Percentiles rank a stretch among this genome's conserved stretches.
These are phyloP conservation scores for Nanorana parkeri DNA, from an alignment of 2,113 vertebrate species.

Conservation along the genomic window DNA sequence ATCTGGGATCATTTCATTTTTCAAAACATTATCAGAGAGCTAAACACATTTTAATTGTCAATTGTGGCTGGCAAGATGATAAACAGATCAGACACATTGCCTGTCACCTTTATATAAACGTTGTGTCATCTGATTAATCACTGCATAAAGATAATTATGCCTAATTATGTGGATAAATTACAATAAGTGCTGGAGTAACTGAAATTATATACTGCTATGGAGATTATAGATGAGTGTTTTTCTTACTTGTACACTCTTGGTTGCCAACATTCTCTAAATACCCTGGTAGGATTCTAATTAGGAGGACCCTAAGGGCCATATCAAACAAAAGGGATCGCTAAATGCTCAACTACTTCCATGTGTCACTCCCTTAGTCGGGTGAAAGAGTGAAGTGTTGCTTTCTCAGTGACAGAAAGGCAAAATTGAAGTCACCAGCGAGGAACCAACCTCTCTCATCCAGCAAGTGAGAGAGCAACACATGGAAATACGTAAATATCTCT, in stretches of 20 bases:
- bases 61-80: neutral
- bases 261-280: too few relatives aligned
- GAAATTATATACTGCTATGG: neutral
- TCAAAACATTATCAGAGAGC: slow-evolving; percentile 16
- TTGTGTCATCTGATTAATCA: slow-evolving; percentile 29
- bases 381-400: too few relatives aligned
- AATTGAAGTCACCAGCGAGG: too few relatives aligned
- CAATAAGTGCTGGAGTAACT: neutral
- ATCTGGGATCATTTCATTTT: slow-evolving; percentile 16
- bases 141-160: slow-evolving; percentile 12
- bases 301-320: too few relatives aligned
- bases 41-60: slow-evolving; percentile 31
- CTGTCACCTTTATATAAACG: slow-evolving; percentile 29
- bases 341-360: too few relatives aligned
- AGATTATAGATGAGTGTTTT: neutral
- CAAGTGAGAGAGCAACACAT: too few relatives aligned
- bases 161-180: slow-evolving; percentile 36
- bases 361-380: too few relatives aligned
- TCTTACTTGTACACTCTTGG: neutral
- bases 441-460: too few relatives aligned
- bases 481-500: too few relatives aligned
- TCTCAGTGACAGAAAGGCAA: too few relatives aligned
- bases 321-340: too few relatives aligned
- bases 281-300: too few relatives aligned
- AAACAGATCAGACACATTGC: neutral